Base-by-base conservation (phyloP, 2,113 vertebrate species). In the Ageneiosus marmoratus region DNA sequence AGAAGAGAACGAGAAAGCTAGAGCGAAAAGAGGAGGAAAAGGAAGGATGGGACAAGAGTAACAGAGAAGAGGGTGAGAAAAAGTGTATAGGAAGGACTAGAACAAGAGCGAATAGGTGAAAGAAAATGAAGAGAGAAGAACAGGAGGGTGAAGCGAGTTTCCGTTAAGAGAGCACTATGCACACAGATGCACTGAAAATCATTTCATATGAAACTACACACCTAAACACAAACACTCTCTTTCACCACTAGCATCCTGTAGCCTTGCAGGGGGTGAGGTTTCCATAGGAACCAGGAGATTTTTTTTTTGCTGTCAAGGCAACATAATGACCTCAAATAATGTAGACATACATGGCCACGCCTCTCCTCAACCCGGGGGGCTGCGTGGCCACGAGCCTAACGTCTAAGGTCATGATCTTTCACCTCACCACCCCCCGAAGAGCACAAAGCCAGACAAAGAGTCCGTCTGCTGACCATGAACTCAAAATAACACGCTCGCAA, bases 391-490 rank as follows among this genome's bases (percentile, higher is more conserved):
- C 65, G 63, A 58, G 83, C 69, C 62, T 83, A 81, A 87, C 70
- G 84, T 85, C 65, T 72, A 41, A 44, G 80, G 80, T 87, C n/a
- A 1, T 65, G 74, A 87, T 65, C 87, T 83, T 82, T 82, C 88
- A 90, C 89, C 83, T 79, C 37, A 81, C 76, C 85, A 83, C 84
- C 77, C 83, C 87, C 81, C 70, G 32, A 53, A 55, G 15, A 37
- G 79, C 62, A 51, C 80, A 84, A 69, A 85, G 56, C 63, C 70
- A 67, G 77, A 87, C 85, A 82, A 73, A 83, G 86, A 32, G 69
- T 32, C 75, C 60, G 81, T 81, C 78, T 79, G 74, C 60, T 87
- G 86, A 87, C 84, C 84, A n/a, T 87, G 84, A 87, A 87, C 81
- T 82, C 74, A 46, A 83, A 77, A 44, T 37, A 73, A 77, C 58